Evolutionary conservation across 1,140 invertebrate genomes (phyloP), one percentile per base, ranked within the genome.

Genomic region (Sinella curviseta): DNA sequence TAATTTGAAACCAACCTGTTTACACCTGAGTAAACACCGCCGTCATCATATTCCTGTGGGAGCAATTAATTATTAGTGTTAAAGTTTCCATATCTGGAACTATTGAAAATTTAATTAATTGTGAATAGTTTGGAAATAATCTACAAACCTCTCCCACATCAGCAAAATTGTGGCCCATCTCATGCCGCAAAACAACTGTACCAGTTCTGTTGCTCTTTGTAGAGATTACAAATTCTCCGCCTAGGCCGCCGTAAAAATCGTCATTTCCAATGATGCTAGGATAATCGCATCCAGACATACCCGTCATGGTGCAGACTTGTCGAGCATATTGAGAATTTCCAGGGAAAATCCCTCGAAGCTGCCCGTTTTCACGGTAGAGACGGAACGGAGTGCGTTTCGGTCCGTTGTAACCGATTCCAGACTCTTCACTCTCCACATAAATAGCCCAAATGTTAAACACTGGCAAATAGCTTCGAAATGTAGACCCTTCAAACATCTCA

Each of bases 171-270:
- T 81, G 80, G 16, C 80, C 80, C 80, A 81, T 81, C 67, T 81
- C 80, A 39, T 48, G 76, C 28, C 82, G 48, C n/a, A 83, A 36
- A 0, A 83, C 82, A 30, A 80, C 73, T 0, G 80, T 83, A n/a
- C 82, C 82, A 12, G 80, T 83, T 0, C 82, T 60, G 8, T 77
- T 57, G 55, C 76, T 78, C 30, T 55, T 77, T 0, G 82, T 83
- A 26, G 80, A 81, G 75, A 83, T 83, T 16, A 83, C 82, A 55
- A 83, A 83, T 81, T 83, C 82, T 8, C 82, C 82, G 30, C 82
- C 82, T 67, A 83, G 78, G 55, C 82, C 80, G 2, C 80, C 80
- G 34, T 81, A 82, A 33, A 77, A 82, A 60, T 82, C 77, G 33
- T 82, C 78, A 65, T 80, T 82, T 26, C 76, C 81, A 60, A 82